Evolutionary conservation across 2,113 vertebrate genomes (phyloP), one percentile per base, ranked within the genome.

Genomic region (Columba janthina): DNA sequence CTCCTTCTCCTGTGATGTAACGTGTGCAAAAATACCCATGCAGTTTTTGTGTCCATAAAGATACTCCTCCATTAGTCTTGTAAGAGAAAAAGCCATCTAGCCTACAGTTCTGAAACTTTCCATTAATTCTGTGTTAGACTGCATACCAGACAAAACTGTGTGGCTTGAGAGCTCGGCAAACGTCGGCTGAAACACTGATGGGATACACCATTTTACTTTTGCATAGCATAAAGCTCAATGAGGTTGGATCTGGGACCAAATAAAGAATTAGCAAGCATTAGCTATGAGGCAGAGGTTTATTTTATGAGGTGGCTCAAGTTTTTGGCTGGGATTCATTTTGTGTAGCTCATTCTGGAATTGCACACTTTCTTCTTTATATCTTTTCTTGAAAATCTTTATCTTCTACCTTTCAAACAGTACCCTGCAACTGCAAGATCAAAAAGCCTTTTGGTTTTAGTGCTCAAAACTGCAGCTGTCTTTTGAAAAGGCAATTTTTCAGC

Each of bases 331-430:
- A 46, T 57, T 44, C 1, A 1, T 58, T 83, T 32, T 44, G 10
- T n/a, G 12, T 88, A 40, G 21, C 32, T 69, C 11, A 0, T 28
- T 79, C 36, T 88, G 64, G 22, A 94, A 66, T 70, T 46, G 50
- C 40, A 62, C 0, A 0, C 12, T n/a, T 81, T 1, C 1, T 38
- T n/a, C 60, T 31, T 8, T 21, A 26, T 51, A 24, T 42, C 15
- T 44, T 28, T 16, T 2, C 42, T 69, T 79, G 17, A 76, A 90
- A 91, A 65, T 51, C 29, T 69, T 71, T 77, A 5, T 42, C 61
- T 70, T 90, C 50, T 73, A 36, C 72, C 67, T 19, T 73, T 94
- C 71, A 48, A 12, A n/a, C 13, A 21, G 11, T 28, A n/a, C 11
- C 19, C 54, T 76, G 31, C 36, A 57, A 85, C 15, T 24, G 58